A percentile compares a stretch with the other conserved stretches of the same genome.
Evolutionary conservation across 2,888 invertebrate species (phyloP).

Genomic region (Agrotis puta): DNA sequence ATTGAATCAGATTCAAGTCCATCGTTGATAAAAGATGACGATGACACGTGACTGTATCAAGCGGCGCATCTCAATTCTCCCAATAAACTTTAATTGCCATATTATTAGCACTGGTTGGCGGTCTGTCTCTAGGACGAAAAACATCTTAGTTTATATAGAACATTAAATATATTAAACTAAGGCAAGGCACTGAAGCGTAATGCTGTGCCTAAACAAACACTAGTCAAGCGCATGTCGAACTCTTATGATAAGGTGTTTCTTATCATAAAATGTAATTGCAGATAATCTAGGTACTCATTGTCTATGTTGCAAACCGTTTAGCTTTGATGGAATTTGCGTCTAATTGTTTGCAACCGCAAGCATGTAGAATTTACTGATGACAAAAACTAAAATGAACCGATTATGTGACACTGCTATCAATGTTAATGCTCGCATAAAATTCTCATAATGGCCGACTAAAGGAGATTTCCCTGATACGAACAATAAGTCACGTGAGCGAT

Average conservation of each 20-base stretch:
- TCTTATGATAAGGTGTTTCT: conserved; percentile 41
- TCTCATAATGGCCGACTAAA: neutral
- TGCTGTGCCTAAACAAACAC: conserved; percentile 11
- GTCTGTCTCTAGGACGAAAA: conserved; percentile 69
- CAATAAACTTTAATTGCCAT: conserved; percentile 86
- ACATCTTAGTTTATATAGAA: conserved; percentile 20
- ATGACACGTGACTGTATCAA: conserved; percentile 76
- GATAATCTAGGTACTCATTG: conserved; percentile 41
- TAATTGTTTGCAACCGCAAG: conserved; percentile 32
- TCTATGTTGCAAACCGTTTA: conserved; percentile 39
- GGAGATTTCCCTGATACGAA: conserved; percentile 24
- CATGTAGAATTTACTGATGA: conserved; percentile 9
- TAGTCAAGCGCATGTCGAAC: conserved; percentile 35
- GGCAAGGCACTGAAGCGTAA: neutral
- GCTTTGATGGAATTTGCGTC: conserved; percentile 25
- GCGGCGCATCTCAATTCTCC: conserved; percentile 85
- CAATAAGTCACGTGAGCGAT: conserved; percentile 31
- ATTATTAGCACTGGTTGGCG: conserved; percentile 79
- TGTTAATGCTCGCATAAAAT: conserved; percentile 2
- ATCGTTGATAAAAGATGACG: conserved; percentile 43
- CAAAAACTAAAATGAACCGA: conserved; percentile 7
- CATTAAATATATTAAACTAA: neutral
- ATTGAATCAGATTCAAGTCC: conserved; percentile 39
- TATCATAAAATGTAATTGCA: conserved; percentile 46
- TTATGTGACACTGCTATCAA: conserved; percentile 8